Conservation (phyloP, 1,140 invertebrate genomes). For the Globodera rostochiensis region DNA sequence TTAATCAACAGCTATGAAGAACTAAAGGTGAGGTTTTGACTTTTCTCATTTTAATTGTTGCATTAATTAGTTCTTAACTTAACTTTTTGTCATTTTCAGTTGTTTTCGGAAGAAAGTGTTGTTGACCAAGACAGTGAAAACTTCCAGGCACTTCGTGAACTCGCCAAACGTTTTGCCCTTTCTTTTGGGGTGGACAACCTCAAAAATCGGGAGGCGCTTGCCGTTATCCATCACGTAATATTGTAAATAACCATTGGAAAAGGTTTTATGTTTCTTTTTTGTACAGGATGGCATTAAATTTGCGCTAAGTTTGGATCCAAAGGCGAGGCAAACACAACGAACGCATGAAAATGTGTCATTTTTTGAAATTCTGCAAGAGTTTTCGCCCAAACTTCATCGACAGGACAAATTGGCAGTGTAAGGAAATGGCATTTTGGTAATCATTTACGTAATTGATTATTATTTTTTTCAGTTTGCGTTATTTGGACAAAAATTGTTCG, state of each 20-base stretch:
- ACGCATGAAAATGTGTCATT: constrained; percentile 37
- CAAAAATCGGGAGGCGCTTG: constrained; percentile 95
- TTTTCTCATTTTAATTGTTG: constrained; percentile 19
- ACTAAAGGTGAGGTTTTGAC: constrained; percentile 23
- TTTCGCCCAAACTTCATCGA: constrained; percentile 49
- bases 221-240: constrained; percentile 78
- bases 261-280: neutral
- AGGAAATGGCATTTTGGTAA: neutral
- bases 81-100: constrained; percentile 13
- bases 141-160: constrained; percentile 72
- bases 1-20: constrained; percentile 38
- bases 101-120: neutral
- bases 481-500: constrained; percentile 25
- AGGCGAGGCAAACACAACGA: constrained; percentile 16
- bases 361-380: constrained; percentile 48
- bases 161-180: constrained; percentile 91
- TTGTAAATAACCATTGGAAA: neutral
- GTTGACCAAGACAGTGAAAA: constrained; percentile 49
- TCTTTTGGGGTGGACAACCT: constrained; percentile 96
- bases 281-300: constrained; percentile 39
- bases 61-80: constrained; percentile 27
- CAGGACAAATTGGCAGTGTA: constrained; percentile 54
- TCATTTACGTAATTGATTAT: constrained; percentile 1
- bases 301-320: constrained; percentile 42
- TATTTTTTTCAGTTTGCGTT: constrained; percentile 8